phyloP scores from a whole-genome alignment of 2,888 invertebrate genomes.

The Apodemia mormo region DNA sequence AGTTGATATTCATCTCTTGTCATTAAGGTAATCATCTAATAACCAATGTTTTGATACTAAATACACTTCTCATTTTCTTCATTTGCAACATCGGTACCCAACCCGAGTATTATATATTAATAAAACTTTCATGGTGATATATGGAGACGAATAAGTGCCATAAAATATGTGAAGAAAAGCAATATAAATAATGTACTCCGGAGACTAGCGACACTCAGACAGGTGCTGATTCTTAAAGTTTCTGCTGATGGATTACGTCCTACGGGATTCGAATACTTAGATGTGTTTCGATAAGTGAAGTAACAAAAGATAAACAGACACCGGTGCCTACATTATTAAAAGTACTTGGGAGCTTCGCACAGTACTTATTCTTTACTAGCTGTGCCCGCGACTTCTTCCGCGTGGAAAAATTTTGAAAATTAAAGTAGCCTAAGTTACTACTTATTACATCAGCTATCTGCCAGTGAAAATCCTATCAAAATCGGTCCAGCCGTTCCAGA shows the following conservation, averaged over 20 bases:
- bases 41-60: no score
- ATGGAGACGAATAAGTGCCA: conserved; percentile 1
- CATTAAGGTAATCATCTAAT: no score
- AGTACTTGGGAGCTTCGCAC: neutral
- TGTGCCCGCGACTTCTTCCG: no score
- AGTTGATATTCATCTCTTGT: no score
- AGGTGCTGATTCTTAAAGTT: conserved; percentile 1
- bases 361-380: no score
- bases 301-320: neutral
- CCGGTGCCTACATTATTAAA: neutral
- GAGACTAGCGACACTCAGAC: neutral
- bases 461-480: no score
- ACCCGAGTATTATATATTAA: neutral
- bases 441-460: no score
- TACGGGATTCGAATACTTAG: neutral
- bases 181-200: neutral
- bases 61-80: no score
- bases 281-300: neutral
- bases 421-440: no score
- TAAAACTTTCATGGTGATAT: neutral
- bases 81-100: no score
- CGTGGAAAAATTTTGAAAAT: no score
- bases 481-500: no score
- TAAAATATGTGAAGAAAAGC: neutral
- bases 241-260: neutral